These are phyloP conservation scores for Anas platyrhynchos DNA, from an alignment of 2,113 vertebrate species.

Conservation along the genomic window DNA sequence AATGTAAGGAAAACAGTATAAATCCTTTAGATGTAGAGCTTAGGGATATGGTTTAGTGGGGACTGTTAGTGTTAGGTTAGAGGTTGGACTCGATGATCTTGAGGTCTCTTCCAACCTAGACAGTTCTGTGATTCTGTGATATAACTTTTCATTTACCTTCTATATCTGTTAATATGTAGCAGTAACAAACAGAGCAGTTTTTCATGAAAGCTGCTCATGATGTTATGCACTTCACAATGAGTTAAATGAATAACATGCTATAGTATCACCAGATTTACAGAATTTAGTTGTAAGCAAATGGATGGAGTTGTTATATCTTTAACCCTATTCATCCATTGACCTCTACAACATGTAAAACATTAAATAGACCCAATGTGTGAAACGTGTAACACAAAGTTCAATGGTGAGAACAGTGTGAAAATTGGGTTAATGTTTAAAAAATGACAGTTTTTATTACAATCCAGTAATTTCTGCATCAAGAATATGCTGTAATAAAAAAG, in stretches of 20 bases:
- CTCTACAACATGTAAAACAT: conserved; percentile 10
- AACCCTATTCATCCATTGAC: background rate
- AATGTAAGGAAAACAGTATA: background rate
- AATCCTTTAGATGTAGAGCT: background rate
- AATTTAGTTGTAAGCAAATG: background rate
- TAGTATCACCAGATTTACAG: background rate
- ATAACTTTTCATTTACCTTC: background rate
- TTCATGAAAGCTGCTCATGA: background rate
- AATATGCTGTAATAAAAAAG: background rate
- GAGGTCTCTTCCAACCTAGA: too few relatives aligned
- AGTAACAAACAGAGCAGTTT: background rate
- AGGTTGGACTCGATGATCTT: too few relatives aligned
- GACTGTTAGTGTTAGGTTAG: too few relatives aligned
- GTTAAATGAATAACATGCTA: background rate
- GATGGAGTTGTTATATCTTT: background rate
- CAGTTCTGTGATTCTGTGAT: too few relatives aligned
- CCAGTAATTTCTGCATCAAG: background rate
- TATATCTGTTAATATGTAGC: background rate
- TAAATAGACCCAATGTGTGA: conserved; percentile 29
- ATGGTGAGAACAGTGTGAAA: conserved; percentile 10
- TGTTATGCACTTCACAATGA: rapidly evolving
- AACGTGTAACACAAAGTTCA: conserved; percentile 30
- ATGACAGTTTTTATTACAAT: background rate
- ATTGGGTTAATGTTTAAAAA: conserved; percentile 42
- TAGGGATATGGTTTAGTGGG: too few relatives aligned